Evolutionary conservation across 2,888 invertebrate species (phyloP), one percentile per base, ranked within the genome.

Genomic region (Andrena hattorfiana): DNA sequence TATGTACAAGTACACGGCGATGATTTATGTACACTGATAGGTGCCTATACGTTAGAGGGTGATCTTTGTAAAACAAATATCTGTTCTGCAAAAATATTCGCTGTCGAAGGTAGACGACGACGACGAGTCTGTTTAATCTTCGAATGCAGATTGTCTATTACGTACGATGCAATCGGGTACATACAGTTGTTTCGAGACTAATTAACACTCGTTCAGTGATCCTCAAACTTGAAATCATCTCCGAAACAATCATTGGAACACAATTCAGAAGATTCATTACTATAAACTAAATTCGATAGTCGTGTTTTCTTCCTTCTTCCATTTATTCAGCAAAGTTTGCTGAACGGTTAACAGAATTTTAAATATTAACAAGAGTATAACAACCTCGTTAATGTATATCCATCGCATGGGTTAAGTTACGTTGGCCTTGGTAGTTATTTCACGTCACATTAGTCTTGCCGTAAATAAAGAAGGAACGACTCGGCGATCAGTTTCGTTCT

Each of bases 1-100:
- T 83, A 83, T 83, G 83, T 83, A 83, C 82, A 83, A 49, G 62
- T 82, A 68, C 64, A 74, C 69, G 69, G 28, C 35, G 35, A 81
- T 64, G 63, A 28, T 64, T 64, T 83, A 83, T 83, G 56, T 83
- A 83, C 76, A 76, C 26, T 48, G 68, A 82, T 35, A 54, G 67
- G 67, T 32, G 35, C n/a, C 16, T 48, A 56, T 23, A n/a, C 32
- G 28, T 42, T 42, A 42, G 42, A 42, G 51, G 28, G 42, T 64
- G 60, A 62, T 35, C n/a, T 28, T 63, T 23, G 20, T 63, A 49
- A 81, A 72, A 81, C 62, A 63, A 81, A 64, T 48, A 63, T 49
- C 23, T 26, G 54, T 62, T 56, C 23, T 73, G 81, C 23, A 81
- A 81, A 72, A 81, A 81, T 81, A 81, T 72, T 16, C n/a, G 62